Base-by-base conservation (phyloP, 2,888 invertebrate species). In the Pilophorus perplexus region DNA sequence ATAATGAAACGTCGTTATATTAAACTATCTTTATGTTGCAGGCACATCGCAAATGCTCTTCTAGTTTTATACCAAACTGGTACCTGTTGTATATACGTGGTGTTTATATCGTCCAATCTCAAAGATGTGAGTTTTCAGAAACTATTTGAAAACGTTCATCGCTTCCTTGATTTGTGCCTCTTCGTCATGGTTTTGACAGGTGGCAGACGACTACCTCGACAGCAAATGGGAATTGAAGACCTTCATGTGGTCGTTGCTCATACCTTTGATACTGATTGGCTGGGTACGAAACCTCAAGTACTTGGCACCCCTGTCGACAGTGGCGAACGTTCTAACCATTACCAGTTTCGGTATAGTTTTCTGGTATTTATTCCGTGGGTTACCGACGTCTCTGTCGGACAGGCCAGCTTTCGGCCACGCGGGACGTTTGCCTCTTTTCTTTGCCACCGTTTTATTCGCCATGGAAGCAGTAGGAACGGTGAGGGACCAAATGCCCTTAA, bases 361-460 rank as follows among this genome's bases (percentile, higher is more conserved):
- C 67, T 90, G 90, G 79, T 93, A 90, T 75, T 82, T 95, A 70
- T 88, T 93, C 75, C 83, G 85, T 67, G 85, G 87, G n/a, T n/a
- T n/a, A n/a, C n/a, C n/a, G n/a, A n/a, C n/a, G n/a, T n/a, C n/a
- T n/a, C n/a, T n/a, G n/a, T n/a, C 48, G 78, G 87, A 1, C 68
- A 80, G 80, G 2, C 80, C 85, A 0, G 81, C n/a, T n/a, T n/a
- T 87, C 57, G 90, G 88, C 0, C 79, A 83, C 8, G 75, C 86
- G 1, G 78, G 80, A 28, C 82, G 85, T 60, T 88, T 93, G 74
- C 96, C 97, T 0, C 81, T 97, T 1, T 98, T 92, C 80, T 95
- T 98, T 76, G 96, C 97, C 42, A 96, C 95, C 0, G 96, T 94
- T 0, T 82, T 98, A 54, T 98, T 95, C 77, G 93, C 97, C 0